Percentiles rank a stretch among this genome's conserved stretches.
Evolutionary conservation across 2,888 invertebrate genomes (phyloP).

Genomic region (Galerucella calmariensis): DNA sequence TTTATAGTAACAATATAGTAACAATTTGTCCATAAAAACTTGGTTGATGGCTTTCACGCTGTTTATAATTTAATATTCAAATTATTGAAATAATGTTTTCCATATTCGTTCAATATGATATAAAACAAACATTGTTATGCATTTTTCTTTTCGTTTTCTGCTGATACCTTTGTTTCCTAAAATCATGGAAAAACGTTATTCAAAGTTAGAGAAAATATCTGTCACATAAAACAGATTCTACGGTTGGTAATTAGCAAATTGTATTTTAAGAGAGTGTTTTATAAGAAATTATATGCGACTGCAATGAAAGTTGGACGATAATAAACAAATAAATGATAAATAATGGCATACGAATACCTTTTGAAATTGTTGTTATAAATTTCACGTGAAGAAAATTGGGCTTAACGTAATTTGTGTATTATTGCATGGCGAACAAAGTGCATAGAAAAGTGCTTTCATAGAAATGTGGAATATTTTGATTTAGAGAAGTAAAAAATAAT

Average conservation of each 20-base stretch:
- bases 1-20: too few species aligned
- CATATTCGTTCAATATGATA: too few species aligned
- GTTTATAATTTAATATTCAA: too few species aligned
- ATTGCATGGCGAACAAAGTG: not conserved
- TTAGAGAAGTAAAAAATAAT: too few species aligned
- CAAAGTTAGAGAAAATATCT: constrained; percentile 46
- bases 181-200: constrained; percentile 26
- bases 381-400: not conserved
- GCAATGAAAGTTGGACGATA: constrained; percentile 24
- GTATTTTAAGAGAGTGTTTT: constrained; percentile 37
- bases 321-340: constrained; percentile 37
- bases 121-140: too few species aligned
- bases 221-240: constrained; percentile 45
- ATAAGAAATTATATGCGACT: constrained; percentile 26
- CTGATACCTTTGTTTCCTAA: not conserved
- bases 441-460: too few species aligned
- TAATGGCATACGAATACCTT: constrained; percentile 25
- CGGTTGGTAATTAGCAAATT: constrained; percentile 45
- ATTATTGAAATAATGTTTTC: too few species aligned
- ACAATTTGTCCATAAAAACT: too few species aligned
- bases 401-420: not conserved
- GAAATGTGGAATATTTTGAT: too few species aligned
- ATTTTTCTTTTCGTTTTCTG: not conserved
- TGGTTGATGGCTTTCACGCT: too few species aligned
- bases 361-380: constrained; percentile 8